Conservation (phyloP, 2,113 vertebrate genomes). For the Tilapia sparmanii region DNA sequence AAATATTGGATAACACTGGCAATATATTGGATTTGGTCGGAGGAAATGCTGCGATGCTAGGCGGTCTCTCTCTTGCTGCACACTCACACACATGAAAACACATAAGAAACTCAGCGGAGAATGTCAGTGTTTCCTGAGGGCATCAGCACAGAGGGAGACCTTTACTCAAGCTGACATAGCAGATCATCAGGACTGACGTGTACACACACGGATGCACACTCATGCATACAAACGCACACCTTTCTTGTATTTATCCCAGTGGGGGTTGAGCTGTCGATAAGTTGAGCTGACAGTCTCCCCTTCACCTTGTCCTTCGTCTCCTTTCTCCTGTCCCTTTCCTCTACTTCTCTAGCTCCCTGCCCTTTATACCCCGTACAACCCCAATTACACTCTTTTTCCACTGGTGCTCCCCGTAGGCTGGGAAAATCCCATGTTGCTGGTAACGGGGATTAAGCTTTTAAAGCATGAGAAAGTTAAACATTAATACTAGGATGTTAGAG, state of each 20-base stretch:
- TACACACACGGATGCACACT: neutral
- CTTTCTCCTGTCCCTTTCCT: conserved; percentile 9
- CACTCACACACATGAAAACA: neutral
- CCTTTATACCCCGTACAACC: neutral
- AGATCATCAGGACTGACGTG: conserved; percentile 48
- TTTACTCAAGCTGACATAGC: conserved; percentile 48
- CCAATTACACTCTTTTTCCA: neutral
- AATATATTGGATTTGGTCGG: neutral
- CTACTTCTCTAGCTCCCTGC: neutral
- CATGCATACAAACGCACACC: neutral
- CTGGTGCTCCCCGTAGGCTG: neutral
- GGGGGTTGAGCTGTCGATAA: conserved; percentile 49
- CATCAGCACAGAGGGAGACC: conserved; percentile 20
- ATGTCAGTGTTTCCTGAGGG: conserved; percentile 40
- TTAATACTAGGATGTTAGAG: neutral
- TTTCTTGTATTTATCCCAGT: conserved; percentile 26
- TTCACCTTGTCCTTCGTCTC: conserved; percentile 22
- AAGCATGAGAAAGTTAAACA: neutral
- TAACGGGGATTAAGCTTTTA: neutral
- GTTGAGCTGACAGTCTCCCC: conserved; percentile 44
- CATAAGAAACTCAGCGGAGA: neutral
- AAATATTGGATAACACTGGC: neutral
- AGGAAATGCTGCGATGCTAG: neutral
- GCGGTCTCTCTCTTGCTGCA: neutral
- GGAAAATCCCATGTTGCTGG: neutral